Evolutionary conservation across 2,113 vertebrate genomes (phyloP).

Genomic region (Loxodonta africana): DNA sequence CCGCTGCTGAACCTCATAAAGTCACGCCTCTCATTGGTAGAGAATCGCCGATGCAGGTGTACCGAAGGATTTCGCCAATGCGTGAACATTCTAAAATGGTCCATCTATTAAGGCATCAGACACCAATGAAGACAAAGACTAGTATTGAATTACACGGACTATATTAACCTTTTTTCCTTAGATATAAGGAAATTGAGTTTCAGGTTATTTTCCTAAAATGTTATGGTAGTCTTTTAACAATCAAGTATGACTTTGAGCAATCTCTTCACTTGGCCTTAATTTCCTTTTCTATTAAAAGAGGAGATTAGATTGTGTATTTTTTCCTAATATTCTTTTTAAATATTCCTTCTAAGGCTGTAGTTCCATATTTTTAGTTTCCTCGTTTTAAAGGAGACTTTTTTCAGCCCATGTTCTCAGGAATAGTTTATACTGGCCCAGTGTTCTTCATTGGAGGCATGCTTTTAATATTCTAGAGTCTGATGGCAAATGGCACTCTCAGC

Average conservation of each 20-base stretch:
- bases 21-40: fast-evolving
- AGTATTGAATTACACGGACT: neutral
- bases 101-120: neutral
- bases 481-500: neutral
- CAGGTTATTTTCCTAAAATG: neutral
- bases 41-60: neutral
- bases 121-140: neutral
- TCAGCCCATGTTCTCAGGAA: neutral
- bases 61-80: neutral
- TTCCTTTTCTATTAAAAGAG: conserved; percentile 34
- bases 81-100: neutral
- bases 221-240: neutral
- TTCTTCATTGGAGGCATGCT: conserved; percentile 9
- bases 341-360: neutral
- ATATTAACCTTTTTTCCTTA: neutral
- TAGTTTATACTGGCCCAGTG: neutral
- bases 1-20: neutral
- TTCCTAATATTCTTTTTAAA: neutral
- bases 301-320: neutral
- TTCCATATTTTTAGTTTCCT: neutral
- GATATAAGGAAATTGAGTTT: conserved; percentile 10
- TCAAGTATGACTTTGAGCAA: neutral
- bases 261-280: conserved; percentile 32
- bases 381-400: neutral
- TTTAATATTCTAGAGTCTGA: neutral